Percentiles rank a stretch among this genome's conserved stretches.
Conservation (phyloP, 2,797 vertebrate species). For the Crax fasciolata region DNA sequence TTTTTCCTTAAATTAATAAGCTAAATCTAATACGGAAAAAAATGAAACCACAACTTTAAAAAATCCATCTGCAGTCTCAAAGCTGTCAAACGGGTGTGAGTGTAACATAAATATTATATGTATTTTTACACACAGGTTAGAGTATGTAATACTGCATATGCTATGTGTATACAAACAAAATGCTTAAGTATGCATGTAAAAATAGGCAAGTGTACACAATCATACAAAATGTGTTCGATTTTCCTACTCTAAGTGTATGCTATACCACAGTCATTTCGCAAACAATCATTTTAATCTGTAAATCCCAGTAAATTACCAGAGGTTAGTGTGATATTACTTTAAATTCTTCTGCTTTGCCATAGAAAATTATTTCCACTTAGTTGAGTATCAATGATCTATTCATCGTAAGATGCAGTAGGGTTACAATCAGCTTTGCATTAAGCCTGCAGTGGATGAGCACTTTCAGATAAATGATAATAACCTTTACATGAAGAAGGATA, state of each 20-base stretch:
- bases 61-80: slow-evolving; percentile 36
- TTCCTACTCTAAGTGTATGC: slow-evolving; percentile 33
- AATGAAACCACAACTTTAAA: not conserved
- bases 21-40: slow-evolving; percentile 21
- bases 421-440: slow-evolving; percentile 85
- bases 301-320: slow-evolving; percentile 85
- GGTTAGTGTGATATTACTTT: slow-evolving; percentile 86
- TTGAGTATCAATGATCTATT: slow-evolving; percentile 93
- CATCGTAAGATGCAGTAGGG: slow-evolving; percentile 85
- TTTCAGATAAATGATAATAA: slow-evolving; percentile 79
- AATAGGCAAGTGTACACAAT: not conserved
- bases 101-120: slow-evolving; percentile 39
- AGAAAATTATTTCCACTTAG: slow-evolving; percentile 96
- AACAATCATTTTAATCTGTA: slow-evolving; percentile 82
- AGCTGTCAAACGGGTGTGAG: slow-evolving; percentile 26
- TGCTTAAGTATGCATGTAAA: not conserved
- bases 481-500: slow-evolving; percentile 66
- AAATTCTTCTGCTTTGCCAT: slow-evolving; percentile 88
- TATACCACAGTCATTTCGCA: slow-evolving; percentile 60
- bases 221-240: not conserved
- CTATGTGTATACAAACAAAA: slow-evolving; percentile 19
- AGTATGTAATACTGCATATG: not conserved
- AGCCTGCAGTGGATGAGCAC: slow-evolving; percentile 84
- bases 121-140: slow-evolving; percentile 26
- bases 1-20: slow-evolving; percentile 11